These are phyloP conservation scores for Eugnorisma glareosa DNA, from an alignment of 2,888 invertebrate species.

Conservation along the genomic window DNA sequence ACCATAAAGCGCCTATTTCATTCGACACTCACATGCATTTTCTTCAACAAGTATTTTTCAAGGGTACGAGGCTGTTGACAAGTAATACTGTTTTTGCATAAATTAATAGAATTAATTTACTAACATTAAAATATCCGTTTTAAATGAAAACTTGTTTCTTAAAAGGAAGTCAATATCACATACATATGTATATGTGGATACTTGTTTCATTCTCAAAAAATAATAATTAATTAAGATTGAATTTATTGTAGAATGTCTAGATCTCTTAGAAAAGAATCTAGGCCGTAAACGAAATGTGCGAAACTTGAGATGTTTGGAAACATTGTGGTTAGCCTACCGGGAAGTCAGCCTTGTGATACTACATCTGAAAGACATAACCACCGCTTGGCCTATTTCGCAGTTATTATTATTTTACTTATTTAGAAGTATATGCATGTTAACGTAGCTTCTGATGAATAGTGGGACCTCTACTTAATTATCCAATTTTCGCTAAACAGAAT, in stretches of 20 bases:
- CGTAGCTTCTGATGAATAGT: not conserved
- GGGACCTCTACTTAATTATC: not conserved
- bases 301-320: conserved; percentile 15
- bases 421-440: not conserved
- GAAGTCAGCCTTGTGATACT: conserved; percentile 10
- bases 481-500: not conserved
- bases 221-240: conserved; percentile 12
- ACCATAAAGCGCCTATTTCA: too few species aligned
- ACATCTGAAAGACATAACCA: not conserved
- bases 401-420: not conserved
- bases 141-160: conserved; percentile 33
- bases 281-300: not conserved
- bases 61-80: conserved; percentile 19
- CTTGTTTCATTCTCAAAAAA: conserved; percentile 6
- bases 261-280: not conserved
- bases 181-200: conserved; percentile 17
- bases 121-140: conserved; percentile 32
- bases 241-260: not conserved
- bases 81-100: conserved; percentile 24
- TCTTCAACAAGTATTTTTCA: conserved; percentile 19
- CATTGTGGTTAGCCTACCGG: not conserved
- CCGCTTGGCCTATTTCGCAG: not conserved
- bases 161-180: conserved; percentile 49
- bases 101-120: conserved; percentile 12
- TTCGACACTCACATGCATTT: not conserved